A percentile compares a stretch with the other conserved stretches of the same genome.
Conservation (phyloP, 2,797 vertebrate species). For the Pyrocephalus nanus region DNA sequence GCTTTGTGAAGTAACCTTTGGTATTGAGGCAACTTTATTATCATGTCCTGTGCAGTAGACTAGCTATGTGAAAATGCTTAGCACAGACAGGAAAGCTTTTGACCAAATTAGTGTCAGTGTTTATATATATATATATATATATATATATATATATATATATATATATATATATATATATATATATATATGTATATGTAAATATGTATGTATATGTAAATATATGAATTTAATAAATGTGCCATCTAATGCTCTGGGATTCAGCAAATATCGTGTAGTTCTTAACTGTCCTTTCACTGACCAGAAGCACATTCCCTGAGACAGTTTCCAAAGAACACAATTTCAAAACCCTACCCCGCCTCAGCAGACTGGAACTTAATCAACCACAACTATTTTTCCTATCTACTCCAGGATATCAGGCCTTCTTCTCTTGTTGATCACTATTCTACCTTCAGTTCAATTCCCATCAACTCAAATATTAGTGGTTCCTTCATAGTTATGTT, state of each 20-base stretch:
- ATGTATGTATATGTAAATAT: not conserved
- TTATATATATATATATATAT: not conserved
- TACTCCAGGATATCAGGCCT: not conserved
- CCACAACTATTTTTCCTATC: not conserved
- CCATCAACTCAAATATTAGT: not conserved
- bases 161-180: not conserved
- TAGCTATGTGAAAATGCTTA: accelerated
- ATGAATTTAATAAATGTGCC: not conserved
- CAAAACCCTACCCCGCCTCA: not conserved
- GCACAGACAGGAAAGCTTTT: not conserved
- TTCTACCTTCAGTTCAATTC: not conserved
- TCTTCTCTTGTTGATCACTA: not conserved
- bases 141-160: not conserved
- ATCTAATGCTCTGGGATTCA: not conserved
- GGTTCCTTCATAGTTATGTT: not conserved
- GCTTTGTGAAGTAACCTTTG: not conserved
- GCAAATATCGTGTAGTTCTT: not conserved
- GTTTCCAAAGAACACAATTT: not conserved
- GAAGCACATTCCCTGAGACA: not conserved
- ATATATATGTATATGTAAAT: not conserved
- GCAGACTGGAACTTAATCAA: not conserved
- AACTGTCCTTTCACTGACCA: not conserved
- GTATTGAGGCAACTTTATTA: not conserved
- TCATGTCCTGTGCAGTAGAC: accelerated
- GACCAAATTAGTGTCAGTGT: not conserved